These are phyloP conservation scores for Watsonalla cultraria DNA, from an alignment of 2,888 invertebrate species.

Conservation along the genomic window DNA sequence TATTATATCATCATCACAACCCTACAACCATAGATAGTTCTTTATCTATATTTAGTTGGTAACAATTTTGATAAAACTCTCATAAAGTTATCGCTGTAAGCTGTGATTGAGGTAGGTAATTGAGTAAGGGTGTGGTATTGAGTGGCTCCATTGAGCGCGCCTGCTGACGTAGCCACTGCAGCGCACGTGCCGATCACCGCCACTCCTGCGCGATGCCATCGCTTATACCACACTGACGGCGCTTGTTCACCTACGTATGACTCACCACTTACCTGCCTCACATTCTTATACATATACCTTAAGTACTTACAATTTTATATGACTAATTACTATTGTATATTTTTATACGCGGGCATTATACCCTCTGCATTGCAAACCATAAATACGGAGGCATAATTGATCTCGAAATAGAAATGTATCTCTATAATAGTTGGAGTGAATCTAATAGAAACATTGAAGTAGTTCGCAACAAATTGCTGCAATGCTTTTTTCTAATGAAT, in stretches of 20 bases:
- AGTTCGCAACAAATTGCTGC: too few relatives aligned
- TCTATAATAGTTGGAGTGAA: too few relatives aligned
- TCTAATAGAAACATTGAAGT: too few relatives aligned
- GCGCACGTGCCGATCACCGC: slow-evolving; percentile 71
- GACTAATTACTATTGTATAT: too few relatives aligned
- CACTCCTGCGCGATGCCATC: slow-evolving; percentile 63
- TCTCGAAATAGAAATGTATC: too few relatives aligned
- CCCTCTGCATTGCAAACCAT: too few relatives aligned
- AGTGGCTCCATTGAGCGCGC: slow-evolving; percentile 10
- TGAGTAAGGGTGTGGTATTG: slow-evolving; percentile 57
- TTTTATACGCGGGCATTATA: too few relatives aligned
- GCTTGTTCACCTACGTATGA: slow-evolving; percentile 14
- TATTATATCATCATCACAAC: too few relatives aligned
- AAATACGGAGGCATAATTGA: too few relatives aligned
- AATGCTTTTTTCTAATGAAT: too few relatives aligned
- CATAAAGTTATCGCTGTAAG: slow-evolving; percentile 41
- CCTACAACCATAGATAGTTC: too few relatives aligned
- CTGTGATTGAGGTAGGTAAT: slow-evolving; percentile 62
- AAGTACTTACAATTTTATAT: background rate
- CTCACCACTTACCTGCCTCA: slow-evolving; percentile 4
- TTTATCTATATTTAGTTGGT: too few relatives aligned
- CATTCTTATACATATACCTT: slow-evolving; percentile 1
- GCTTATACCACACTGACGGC: slow-evolving; percentile 19
- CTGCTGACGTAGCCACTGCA: slow-evolving; percentile 54
- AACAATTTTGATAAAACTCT: slow-evolving; percentile 43